phyloP scores from a whole-genome alignment of 2,113 vertebrate species.

The Hucho hucho region DNA sequence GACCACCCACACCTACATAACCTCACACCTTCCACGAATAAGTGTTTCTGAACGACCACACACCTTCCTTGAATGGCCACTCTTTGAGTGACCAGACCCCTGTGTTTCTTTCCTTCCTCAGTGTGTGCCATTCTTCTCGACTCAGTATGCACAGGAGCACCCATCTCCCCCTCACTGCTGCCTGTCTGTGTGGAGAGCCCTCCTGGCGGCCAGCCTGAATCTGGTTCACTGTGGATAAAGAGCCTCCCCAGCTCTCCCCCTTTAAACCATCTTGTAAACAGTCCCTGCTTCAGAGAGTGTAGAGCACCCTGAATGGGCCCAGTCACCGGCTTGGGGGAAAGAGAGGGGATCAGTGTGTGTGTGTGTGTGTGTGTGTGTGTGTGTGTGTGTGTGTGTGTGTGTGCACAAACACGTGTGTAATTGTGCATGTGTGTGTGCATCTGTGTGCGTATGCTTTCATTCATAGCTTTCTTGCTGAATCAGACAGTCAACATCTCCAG shows the following conservation, averaged over 20 bases:
- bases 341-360: not conserved
- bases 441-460: conserved; percentile 3
- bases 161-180: conserved; percentile 44
- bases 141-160: conserved; percentile 54
- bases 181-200: conserved; percentile 38
- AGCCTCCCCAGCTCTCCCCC: conserved; percentile 5
- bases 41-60: too few species aligned
- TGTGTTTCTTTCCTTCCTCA: conserved; percentile 1
- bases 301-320: not conserved
- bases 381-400: not conserved
- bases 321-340: not conserved
- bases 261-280: conserved; percentile 38
- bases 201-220: conserved; percentile 32
- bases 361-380: not conserved
- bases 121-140: not conserved
- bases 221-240: conserved; percentile 25
- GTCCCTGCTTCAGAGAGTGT: conserved; percentile 10
- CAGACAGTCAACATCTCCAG: not conserved
- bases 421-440: not conserved
- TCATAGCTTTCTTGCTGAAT: not conserved
- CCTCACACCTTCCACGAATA: too few species aligned
- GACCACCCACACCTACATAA: too few species aligned
- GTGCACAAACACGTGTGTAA: not conserved
- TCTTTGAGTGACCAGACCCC: not conserved
- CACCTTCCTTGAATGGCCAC: not conserved